Base-by-base conservation (phyloP, 2,113 vertebrate genomes). In the Nematolebias whitei region DNA sequence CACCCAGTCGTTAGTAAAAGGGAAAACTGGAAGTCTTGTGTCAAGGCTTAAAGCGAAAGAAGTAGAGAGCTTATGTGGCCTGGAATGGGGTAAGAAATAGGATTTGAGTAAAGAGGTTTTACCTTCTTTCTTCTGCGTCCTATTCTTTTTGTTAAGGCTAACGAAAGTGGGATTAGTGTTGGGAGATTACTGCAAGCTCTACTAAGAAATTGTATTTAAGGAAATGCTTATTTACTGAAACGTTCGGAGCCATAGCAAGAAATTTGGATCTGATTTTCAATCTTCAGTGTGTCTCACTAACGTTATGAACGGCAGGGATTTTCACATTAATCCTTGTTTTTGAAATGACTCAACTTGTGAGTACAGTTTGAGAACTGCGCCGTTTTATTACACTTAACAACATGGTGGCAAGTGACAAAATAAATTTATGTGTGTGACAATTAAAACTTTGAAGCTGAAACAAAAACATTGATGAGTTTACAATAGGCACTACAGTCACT, bases 81-180 rank as follows among this genome's bases (percentile, higher is more conserved):
- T 67, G 68, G 77, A 79, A 72, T 68, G 76, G 81, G 76, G 80
- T 85, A 83, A 88, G 88, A 87, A 93, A 93, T 91, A 88, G 90
- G 92, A 92, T 92, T 93, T 90, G 82, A 76, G 79, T 86, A 88
- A 93, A 91, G 90, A 91, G 84, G 84, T 88, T 86, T 87, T 87
- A 85, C 66, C 35, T 85, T 8, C 89, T 60, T 87, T 68, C 65
- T 78, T 74, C 40, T 9, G 45, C 75, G 86, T 84, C 84, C 84
- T 86, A 68, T 66, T 90, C 69, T 70, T 91, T 91, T 91, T 35
- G 89, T 90, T 85, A 85, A 72, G 81, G 69, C 56, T 61, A 60
- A 76, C 56, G 58, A 82, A 88, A 81, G 84, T 81, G 35, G 82
- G 89, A 90, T 92, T 92, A 92, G 74, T 68, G 77, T 14, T 7